phyloP scores from a whole-genome alignment of 2,888 invertebrate species.

The Sphaerophoria taeniata region DNA sequence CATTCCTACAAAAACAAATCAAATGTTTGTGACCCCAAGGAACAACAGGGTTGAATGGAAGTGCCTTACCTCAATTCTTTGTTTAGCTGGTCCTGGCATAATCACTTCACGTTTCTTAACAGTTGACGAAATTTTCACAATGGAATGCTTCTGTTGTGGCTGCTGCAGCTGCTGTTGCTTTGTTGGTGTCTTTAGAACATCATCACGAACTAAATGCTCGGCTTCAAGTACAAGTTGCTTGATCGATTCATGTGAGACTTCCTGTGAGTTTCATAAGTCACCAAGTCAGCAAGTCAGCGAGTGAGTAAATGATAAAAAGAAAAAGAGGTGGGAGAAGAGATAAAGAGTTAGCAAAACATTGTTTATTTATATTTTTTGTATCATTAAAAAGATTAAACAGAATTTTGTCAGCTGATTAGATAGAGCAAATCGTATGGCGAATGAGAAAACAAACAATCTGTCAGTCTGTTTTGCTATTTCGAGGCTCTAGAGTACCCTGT shows the following conservation, averaged over 20 bases:
- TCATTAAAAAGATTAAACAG: slow-evolving; percentile 40
- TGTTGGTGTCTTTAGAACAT: slow-evolving; percentile 81
- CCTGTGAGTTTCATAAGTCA: slow-evolving; percentile 73
- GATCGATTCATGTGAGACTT: slow-evolving; percentile 86
- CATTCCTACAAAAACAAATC: slow-evolving; percentile 79
- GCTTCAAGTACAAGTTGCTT: slow-evolving; percentile 91
- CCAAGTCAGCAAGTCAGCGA: slow-evolving; percentile 13
- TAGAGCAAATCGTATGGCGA: slow-evolving; percentile 18
- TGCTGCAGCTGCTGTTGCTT: slow-evolving; percentile 80
- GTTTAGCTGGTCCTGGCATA: slow-evolving; percentile 82
- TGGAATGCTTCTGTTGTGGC: slow-evolving; percentile 75
- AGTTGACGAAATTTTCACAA: slow-evolving; percentile 81
- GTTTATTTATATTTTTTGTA: slow-evolving; percentile 29
- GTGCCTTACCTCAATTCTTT: slow-evolving; percentile 81
- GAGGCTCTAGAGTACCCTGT: slow-evolving; percentile 4
- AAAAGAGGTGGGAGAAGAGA: slow-evolving; percentile 52
- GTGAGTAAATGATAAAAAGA: slow-evolving; percentile 8
- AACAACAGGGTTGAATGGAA: not conserved
- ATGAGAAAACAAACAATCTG: slow-evolving; percentile 36
- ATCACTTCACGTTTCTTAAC: slow-evolving; percentile 81
- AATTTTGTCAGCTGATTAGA: slow-evolving; percentile 51
- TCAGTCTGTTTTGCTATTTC: not conserved
- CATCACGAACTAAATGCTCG: slow-evolving; percentile 89
- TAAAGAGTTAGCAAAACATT: slow-evolving; percentile 34
- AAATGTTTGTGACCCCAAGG: not conserved